These are phyloP conservation scores for Ceratotherium simum DNA, from an alignment of 2,113 vertebrate species.

Conservation along the genomic window DNA sequence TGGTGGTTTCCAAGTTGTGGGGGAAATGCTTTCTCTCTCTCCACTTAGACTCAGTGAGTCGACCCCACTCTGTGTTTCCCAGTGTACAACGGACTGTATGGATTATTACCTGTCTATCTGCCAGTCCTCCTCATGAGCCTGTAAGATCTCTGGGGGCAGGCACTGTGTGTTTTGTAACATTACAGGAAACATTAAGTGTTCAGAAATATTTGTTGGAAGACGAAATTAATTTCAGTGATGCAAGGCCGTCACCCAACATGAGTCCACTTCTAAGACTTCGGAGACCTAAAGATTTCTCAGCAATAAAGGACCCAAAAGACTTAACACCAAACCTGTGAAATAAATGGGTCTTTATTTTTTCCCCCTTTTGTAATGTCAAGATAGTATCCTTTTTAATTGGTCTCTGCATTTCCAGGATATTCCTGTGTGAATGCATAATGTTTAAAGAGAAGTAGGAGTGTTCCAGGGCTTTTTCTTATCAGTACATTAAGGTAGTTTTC, in stretches of 20 bases:
- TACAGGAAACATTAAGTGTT: neutral
- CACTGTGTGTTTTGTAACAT: neutral
- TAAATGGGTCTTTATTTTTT: neutral
- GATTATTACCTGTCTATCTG: neutral
- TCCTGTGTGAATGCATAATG: neutral
- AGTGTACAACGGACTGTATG: neutral
- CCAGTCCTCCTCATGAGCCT: neutral
- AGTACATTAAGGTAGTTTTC: neutral
- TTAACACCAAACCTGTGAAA: neutral
- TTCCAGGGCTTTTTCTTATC: neutral
- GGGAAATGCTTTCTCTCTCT: neutral
- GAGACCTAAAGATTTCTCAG: neutral
- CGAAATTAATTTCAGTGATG: neutral
- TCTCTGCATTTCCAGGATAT: neutral
- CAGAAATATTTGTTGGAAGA: neutral
- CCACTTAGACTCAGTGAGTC: neutral
- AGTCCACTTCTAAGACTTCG: neutral
- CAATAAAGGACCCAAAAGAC: neutral
- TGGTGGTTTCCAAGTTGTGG: neutral
- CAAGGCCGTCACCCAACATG: neutral
- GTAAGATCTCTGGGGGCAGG: neutral
- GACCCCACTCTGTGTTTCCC: neutral
- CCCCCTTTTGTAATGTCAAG: neutral
- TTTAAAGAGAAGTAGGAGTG: neutral
- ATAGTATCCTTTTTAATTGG: neutral